Conservation (phyloP, 2,113 vertebrate species). For the Cebus imitator region DNA sequence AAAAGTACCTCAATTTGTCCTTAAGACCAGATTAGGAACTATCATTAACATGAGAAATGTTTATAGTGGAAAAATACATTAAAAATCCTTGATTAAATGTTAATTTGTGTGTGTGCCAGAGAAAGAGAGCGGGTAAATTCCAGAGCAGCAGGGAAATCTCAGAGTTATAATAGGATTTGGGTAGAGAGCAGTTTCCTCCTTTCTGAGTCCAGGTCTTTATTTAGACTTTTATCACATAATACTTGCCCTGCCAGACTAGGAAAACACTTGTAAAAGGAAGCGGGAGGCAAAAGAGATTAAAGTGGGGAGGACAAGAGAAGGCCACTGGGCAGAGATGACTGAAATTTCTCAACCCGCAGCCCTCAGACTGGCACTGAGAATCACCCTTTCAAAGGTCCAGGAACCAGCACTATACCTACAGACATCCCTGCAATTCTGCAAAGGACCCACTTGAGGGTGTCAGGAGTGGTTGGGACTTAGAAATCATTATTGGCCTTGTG, state of each 20-base stretch:
- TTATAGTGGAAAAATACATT: neutral
- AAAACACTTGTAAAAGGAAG: neutral
- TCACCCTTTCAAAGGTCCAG: neutral
- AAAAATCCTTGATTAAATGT: neutral
- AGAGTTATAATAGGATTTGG: neutral
- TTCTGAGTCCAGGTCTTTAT: neutral
- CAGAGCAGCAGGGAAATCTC: neutral
- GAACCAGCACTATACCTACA: accelerated
- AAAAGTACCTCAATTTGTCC: neutral
- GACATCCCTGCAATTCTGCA: accelerated
- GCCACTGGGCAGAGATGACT: neutral
- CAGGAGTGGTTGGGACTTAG: accelerated
- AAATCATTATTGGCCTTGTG: accelerated
- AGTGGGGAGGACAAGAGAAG: neutral
- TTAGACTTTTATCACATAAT: too few relatives aligned
- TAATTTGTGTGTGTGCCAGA: neutral
- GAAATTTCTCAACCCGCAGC: neutral
- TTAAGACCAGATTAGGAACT: neutral
- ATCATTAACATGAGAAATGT: neutral
- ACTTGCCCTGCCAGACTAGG: neutral
- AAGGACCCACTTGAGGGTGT: accelerated
- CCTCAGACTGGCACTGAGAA: neutral
- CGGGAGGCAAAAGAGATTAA: neutral
- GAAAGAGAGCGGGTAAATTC: neutral
- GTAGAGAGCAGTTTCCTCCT: neutral